Base-by-base conservation (phyloP, 2,888 invertebrate species). In the Ochropacha duplaris region DNA sequence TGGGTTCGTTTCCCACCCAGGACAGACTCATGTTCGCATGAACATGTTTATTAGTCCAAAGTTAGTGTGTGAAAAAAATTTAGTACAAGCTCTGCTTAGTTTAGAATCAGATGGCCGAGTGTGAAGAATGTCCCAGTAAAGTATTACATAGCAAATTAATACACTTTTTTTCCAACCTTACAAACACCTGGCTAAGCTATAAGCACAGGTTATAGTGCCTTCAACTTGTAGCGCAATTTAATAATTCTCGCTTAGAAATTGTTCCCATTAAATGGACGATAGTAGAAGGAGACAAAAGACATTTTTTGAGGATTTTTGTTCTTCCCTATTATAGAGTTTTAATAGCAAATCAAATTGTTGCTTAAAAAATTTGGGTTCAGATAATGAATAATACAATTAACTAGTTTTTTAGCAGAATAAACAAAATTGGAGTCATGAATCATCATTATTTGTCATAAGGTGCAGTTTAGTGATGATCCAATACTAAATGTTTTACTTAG, bases 141-240 rank as follows among this genome's bases (percentile, higher is more conserved):
- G n/a, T n/a, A n/a, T n/a, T n/a, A n/a, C n/a, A n/a, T n/a, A n/a
- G n/a, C n/a, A n/a, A n/a, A n/a, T n/a, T n/a, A 49, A 24, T 36
- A 44, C 36, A 54, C 65, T 72, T 62, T 61, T 57, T 67, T 82
- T 74, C 77, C 71, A 64, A 72, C 84, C 59, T 50, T 87, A 85
- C 79, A 55, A 50, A 31, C 56, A 56, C 61, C 58, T 67, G 65
- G 60, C 61, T 61, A 62, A 62, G 62, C 54, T 44, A 44, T 44
- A 44, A n/a, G 44, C 44, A 44, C 19, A n/a, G 44, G 44, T 19
- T 44, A 44, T 16, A 39, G 39, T 44, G 19, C 44, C 44, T 69
- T 55, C 39, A 58, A 61, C 69, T 68, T 60, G 55, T 58, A 65
- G 71, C 65, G 74, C 71, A 73, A 74, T 78, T 74, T 72, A 70